These are phyloP conservation scores for Muscicapa comitata DNA, from an alignment of 2,797 vertebrate species.

Conservation along the genomic window DNA sequence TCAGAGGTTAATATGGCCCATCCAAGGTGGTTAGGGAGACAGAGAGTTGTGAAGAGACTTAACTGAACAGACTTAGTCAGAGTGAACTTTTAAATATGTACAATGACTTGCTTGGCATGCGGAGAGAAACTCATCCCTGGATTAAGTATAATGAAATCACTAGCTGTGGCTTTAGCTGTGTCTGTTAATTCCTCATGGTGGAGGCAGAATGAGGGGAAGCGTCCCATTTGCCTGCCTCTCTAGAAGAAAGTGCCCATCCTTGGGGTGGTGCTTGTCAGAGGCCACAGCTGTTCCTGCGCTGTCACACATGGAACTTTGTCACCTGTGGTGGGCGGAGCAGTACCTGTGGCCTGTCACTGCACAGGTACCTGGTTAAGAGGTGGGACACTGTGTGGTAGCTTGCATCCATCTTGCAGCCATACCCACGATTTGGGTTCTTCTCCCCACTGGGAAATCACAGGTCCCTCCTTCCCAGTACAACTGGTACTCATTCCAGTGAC, in stretches of 20 bases:
- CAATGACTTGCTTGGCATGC: neutral
- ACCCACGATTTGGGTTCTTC: neutral
- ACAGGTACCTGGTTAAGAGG: fast-evolving
- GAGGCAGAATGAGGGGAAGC: neutral
- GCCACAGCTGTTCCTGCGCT: neutral
- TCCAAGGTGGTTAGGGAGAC: neutral
- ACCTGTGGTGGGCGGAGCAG: neutral
- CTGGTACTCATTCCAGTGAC: neutral
- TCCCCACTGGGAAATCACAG: neutral
- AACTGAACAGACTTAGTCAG: neutral
- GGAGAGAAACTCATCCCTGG: neutral
- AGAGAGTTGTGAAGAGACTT: neutral
- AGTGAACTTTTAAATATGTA: neutral
- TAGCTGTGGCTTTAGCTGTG: neutral
- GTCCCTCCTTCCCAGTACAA: neutral
- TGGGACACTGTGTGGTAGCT: neutral
- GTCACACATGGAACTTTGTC: neutral
- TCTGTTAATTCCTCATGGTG: neutral
- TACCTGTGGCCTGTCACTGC: neutral
- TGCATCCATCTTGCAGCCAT: neutral
- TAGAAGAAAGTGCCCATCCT: neutral
- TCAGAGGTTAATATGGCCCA: neutral
- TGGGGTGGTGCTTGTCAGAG: neutral
- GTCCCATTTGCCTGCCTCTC: neutral
- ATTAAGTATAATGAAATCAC: neutral